A percentile compares a stretch with the other conserved stretches of the same genome.
Conservation (phyloP, 2,888 invertebrate species). For the Piscicola geometra region DNA sequence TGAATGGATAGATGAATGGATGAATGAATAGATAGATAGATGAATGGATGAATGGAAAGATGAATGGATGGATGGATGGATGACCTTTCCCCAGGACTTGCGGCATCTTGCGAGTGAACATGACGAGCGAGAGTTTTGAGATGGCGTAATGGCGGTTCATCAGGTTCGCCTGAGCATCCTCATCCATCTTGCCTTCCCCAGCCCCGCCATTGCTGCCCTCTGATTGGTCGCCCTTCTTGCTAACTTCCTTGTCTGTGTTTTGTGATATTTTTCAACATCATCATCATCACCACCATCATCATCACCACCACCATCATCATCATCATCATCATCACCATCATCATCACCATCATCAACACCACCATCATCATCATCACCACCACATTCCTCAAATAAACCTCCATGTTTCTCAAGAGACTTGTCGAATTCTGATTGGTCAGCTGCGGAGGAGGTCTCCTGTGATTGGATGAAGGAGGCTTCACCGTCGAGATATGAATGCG, state of each 20-base stretch:
- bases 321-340: neutral
- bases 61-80: too few species aligned
- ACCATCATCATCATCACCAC: constrained; percentile 45
- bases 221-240: too few species aligned
- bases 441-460: neutral
- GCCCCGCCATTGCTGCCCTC: too few species aligned
- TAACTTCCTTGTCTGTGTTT: too few species aligned
- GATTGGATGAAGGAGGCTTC: neutral
- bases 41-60: too few species aligned
- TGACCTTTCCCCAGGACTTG: neutral
- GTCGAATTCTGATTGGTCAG: too few species aligned
- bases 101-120: neutral
- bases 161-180: neutral
- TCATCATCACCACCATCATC: neutral
- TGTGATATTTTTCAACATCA: neutral
- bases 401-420: too few species aligned
- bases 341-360: constrained; percentile 1
- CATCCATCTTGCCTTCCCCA: too few species aligned
- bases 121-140: neutral
- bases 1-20: too few species aligned
- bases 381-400: too few species aligned
- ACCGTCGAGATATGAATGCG: neutral
- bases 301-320: neutral
- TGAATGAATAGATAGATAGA: too few species aligned
- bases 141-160: neutral